Conservation (phyloP, 2,888 invertebrate species). For the Sycophila texana region DNA sequence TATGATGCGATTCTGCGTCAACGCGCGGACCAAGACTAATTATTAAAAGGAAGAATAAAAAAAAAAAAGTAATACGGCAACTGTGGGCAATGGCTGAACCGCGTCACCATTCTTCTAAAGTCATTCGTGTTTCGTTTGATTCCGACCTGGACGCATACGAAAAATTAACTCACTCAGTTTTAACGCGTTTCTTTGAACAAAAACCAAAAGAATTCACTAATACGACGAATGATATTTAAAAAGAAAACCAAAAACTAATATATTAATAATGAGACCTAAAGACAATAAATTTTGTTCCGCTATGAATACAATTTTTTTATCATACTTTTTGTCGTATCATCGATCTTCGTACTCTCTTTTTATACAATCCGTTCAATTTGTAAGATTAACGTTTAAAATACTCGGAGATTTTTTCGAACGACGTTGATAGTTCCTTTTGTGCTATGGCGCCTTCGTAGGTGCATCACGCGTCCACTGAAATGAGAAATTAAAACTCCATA, state of each 20-base stretch:
- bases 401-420: constrained; percentile 29
- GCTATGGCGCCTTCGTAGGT: not conserved
- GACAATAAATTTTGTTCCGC: constrained; percentile 54
- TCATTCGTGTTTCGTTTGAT: constrained; percentile 30
- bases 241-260: not conserved
- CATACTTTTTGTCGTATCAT: constrained; percentile 28
- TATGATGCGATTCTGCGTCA: constrained; percentile 53
- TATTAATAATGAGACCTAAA: constrained; percentile 26
- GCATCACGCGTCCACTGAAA: constrained; percentile 20
- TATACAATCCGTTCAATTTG: constrained; percentile 23
- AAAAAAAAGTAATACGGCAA: constrained; percentile 15
- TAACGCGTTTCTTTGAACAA: constrained; percentile 4
- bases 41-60: constrained; percentile 27
- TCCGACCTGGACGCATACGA: constrained; percentile 39
- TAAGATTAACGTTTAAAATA: constrained; percentile 5
- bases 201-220: not conserved
- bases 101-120: constrained; percentile 44
- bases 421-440: constrained; percentile 52
- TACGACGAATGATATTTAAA: too few species aligned
- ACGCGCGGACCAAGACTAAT: constrained; percentile 55
- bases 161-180: not conserved
- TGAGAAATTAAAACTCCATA: not conserved
- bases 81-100: constrained; percentile 26
- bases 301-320: constrained; percentile 26
- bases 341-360: constrained; percentile 35